Percentiles rank a stretch among this genome's conserved stretches.
phyloP scores from a whole-genome alignment of 2,113 vertebrate species.

The Rana temporaria region DNA sequence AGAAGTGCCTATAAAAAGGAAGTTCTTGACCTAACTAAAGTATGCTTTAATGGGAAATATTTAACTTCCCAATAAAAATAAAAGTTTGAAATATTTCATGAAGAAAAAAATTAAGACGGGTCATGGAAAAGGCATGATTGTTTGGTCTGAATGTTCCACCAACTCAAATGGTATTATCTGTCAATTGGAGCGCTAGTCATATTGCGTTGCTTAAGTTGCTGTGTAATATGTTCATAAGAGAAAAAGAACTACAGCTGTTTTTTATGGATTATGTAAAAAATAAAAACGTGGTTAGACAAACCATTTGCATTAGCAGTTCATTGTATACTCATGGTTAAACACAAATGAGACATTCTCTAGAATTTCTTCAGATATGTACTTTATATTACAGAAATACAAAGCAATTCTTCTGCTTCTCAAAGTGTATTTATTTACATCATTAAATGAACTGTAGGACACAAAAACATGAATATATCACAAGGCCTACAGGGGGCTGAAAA shows the following conservation, averaged over 20 bases:
- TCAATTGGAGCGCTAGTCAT: constrained; percentile 19
- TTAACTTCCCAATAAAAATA: constrained; percentile 65
- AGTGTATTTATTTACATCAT: too few relatives aligned
- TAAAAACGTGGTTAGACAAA: too few relatives aligned
- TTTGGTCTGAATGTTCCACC: constrained; percentile 60
- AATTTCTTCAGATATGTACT: too few relatives aligned
- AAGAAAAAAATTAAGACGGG: constrained; percentile 61
- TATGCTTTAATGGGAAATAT: constrained; percentile 69
- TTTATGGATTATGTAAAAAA: not conserved
- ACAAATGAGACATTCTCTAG: too few relatives aligned
- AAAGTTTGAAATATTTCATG: constrained; percentile 64
- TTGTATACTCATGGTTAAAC: too few relatives aligned
- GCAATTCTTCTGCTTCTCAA: too few relatives aligned
- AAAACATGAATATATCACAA: too few relatives aligned
- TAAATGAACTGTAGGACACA: too few relatives aligned
- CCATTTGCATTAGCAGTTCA: too few relatives aligned
- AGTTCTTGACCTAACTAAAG: constrained; percentile 67
- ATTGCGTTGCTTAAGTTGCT: constrained; percentile 9
- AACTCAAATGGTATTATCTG: constrained; percentile 39
- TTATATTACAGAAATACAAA: too few relatives aligned
- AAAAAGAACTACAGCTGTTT: not conserved
- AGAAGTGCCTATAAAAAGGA: constrained; percentile 68
- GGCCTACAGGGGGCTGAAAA: too few relatives aligned
- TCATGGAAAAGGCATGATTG: constrained; percentile 63
- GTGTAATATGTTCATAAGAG: not conserved